Base-by-base conservation (phyloP, 2,888 invertebrate genomes). In the Pomacea canaliculata region DNA sequence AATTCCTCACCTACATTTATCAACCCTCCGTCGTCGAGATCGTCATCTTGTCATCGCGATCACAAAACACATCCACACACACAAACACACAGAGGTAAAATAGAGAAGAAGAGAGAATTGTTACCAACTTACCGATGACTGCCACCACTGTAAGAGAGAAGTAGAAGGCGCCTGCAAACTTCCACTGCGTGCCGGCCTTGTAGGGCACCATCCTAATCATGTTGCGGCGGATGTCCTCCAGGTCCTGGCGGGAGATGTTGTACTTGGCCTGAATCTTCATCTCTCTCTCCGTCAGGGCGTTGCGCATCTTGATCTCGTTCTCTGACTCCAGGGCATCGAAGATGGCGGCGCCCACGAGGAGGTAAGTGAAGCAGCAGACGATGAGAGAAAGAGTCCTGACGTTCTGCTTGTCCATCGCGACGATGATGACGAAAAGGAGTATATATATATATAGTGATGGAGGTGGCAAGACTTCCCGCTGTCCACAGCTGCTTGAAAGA, bases 181-280 rank as follows among this genome's bases (percentile, higher is more conserved):
- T 99, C 99, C 99, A 99, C 92, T 99, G 99, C 0, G 97, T 97
- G 0, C 99, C 99, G 4, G 99, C 97, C 91, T 97, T 97, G 91
- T 99, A 98, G 0, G 99, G 99, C 86, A 98, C 97, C 88, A 96
- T 96, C 91, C 97, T 96, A 79, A 99, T 97, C n/a, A 99, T 96
- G 84, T 97, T 95, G 91, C 96, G 96, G 37, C 79, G 51, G 94
- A 74, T 70, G 78, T 70, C 96, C 84, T 94, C 94, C 90, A 97
- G 99, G 92, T 99, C 99, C 88, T 96, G 96, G 19, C 94, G 93
- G 4, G 95, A 94, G 83, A 99, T 97, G 91, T 99, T 99, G 92
- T 99, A 99, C 91, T 96, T 97, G 9, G 66, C 68, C 51, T 83
- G 81, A 49, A 90, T 84, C 16, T 59, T 62, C 49, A 69, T 70